phyloP scores from a whole-genome alignment of 2,113 vertebrate species.

The Salvelinus alpinus region DNA sequence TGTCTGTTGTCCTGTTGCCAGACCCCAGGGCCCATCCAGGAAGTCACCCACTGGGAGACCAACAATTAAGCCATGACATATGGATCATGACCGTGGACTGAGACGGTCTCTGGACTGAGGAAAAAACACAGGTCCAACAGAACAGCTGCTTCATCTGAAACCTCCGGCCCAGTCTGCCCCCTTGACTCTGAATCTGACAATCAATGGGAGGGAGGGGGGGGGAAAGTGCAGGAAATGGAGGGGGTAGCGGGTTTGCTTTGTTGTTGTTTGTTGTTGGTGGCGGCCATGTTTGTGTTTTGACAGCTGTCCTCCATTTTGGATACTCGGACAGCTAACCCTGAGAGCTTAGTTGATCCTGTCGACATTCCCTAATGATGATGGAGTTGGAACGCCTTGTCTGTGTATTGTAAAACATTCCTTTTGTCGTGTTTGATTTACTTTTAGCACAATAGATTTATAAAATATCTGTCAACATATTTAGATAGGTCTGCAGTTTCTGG shows the following conservation, averaged over 20 bases:
- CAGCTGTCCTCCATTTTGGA: slow-evolving; percentile 45
- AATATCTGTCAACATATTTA: slow-evolving; percentile 56
- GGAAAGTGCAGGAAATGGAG: not conserved
- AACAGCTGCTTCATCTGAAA: slow-evolving; percentile 45
- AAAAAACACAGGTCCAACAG: slow-evolving; percentile 12
- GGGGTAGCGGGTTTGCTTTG: slow-evolving; percentile 1
- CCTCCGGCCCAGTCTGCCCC: not conserved
- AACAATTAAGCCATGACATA: slow-evolving; percentile 20
- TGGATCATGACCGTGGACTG: slow-evolving; percentile 30
- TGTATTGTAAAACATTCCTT: slow-evolving; percentile 1
- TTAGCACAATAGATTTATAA: slow-evolving; percentile 48
- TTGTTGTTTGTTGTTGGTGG: slow-evolving; percentile 21
- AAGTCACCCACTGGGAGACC: slow-evolving; percentile 45
- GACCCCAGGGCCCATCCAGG: slow-evolving; percentile 33
- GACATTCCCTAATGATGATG: slow-evolving; percentile 16
- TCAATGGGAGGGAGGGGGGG: not conserved
- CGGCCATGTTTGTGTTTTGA: slow-evolving; percentile 40
- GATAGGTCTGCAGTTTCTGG: slow-evolving; percentile 28
- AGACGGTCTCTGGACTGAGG: not conserved
- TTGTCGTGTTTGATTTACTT: slow-evolving; percentile 39
- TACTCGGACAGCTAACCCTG: slow-evolving; percentile 37
- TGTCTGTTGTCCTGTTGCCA: slow-evolving; percentile 2
- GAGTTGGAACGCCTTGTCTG: not conserved
- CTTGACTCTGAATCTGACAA: not conserved
- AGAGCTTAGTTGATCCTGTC: not conserved